Percentiles rank a stretch among this genome's conserved stretches.
Conservation (phyloP, 2,888 invertebrate species). For the Dynastes maya region DNA sequence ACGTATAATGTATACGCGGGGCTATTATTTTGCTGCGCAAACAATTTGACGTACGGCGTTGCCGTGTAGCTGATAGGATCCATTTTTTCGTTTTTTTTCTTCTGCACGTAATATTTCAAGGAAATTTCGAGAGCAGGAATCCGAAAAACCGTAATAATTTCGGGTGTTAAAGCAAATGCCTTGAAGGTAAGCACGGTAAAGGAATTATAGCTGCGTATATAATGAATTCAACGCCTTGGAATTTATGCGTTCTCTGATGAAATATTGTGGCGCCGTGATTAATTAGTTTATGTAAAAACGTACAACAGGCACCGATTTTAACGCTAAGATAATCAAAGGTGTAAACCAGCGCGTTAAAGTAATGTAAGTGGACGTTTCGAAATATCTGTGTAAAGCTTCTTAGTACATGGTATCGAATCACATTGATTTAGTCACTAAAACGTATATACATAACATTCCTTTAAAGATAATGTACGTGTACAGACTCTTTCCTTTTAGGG, state of each 20-base stretch:
- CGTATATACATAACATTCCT: too few relatives aligned
- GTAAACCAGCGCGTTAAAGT: slow-evolving; percentile 23
- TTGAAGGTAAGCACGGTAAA: not conserved
- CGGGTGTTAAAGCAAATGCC: slow-evolving; percentile 7
- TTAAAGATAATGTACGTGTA: too few relatives aligned
- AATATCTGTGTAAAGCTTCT: not conserved
- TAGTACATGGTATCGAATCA: too few relatives aligned
- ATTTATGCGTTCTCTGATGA: slow-evolving; percentile 30
- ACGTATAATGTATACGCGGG: not conserved
- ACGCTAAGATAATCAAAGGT: slow-evolving; percentile 26
- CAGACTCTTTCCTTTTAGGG: too few relatives aligned
- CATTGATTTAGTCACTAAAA: too few relatives aligned
- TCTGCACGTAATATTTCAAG: not conserved
- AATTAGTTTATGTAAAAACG: slow-evolving; percentile 40
- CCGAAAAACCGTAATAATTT: slow-evolving; percentile 23
- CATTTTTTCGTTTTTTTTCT: slow-evolving; percentile 1
- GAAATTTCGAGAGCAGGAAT: slow-evolving; percentile 10
- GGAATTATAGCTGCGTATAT: not conserved
- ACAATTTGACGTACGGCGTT: slow-evolving; percentile 25
- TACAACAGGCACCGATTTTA: slow-evolving; percentile 14
- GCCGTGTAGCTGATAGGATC: not conserved
- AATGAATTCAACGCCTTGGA: slow-evolving; percentile 17
- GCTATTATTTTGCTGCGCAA: slow-evolving; percentile 17
- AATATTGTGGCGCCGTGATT: slow-evolving; percentile 39
- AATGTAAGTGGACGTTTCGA: not conserved